Percentiles rank a stretch among this genome's conserved stretches.
These are phyloP conservation scores for Jaculus jaculus DNA, from an alignment of 2,113 vertebrate species.

Conservation along the genomic window DNA sequence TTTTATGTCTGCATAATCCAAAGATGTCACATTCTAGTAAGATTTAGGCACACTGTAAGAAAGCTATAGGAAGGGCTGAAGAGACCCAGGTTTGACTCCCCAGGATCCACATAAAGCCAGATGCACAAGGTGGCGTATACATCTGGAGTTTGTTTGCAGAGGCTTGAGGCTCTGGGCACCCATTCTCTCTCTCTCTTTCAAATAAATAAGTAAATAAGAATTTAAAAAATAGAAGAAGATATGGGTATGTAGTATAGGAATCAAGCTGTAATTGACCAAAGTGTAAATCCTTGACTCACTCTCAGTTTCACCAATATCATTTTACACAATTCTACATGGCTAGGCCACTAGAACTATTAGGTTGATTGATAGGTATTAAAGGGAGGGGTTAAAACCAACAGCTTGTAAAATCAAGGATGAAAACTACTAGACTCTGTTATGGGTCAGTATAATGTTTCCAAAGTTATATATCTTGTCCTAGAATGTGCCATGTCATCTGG, in stretches of 20 bases:
- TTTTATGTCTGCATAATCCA: neutral
- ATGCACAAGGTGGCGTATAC: too few species aligned
- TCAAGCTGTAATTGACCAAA: conserved; percentile 18
- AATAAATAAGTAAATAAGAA: too few species aligned
- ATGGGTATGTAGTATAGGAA: neutral
- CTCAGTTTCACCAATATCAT: conserved; percentile 14
- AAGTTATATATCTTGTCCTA: neutral
- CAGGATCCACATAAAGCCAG: too few species aligned
- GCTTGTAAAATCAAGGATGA: neutral
- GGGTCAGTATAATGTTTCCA: neutral
- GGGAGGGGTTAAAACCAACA: neutral
- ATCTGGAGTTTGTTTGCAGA: too few species aligned
- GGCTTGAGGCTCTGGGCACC: too few species aligned
- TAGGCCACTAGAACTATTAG: neutral
- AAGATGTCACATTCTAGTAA: conserved; percentile 13
- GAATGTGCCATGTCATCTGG: neutral
- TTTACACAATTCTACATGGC: neutral
- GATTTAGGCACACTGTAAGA: neutral
- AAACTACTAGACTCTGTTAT: neutral
- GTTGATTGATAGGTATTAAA: neutral
- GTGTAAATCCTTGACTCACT: conserved; percentile 8
- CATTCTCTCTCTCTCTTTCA: too few species aligned
- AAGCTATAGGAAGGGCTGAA: too few species aligned
- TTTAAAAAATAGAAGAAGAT: too few species aligned
- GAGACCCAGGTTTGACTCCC: too few species aligned